Evolutionary conservation across 1,140 invertebrate species (phyloP).

Genomic region (Trichonephila inaurata): DNA sequence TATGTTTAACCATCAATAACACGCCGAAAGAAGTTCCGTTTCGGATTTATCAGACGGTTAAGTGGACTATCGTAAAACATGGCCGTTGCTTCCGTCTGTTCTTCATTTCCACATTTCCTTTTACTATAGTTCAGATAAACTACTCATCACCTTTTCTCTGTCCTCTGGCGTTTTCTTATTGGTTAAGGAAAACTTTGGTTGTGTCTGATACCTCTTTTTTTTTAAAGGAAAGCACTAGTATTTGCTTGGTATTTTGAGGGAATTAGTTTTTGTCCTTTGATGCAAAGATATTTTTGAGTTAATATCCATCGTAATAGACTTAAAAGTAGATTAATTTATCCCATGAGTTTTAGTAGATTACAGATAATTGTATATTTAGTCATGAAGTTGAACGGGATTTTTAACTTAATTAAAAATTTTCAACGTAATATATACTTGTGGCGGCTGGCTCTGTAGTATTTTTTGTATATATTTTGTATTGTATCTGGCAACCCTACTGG

Average conservation of each 20-base stretch:
- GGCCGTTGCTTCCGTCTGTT: background rate
- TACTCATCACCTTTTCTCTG: background rate
- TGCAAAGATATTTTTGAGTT: background rate
- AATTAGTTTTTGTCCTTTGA: background rate
- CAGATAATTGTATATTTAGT: too few species aligned
- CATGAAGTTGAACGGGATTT: too few species aligned
- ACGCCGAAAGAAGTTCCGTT: background rate
- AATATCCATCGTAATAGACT: background rate
- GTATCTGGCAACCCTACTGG: too few species aligned
- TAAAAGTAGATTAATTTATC: too few species aligned
- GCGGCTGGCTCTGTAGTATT: too few species aligned
- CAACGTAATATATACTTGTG: too few species aligned
- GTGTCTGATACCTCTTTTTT: too few species aligned
- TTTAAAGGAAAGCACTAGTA: too few species aligned
- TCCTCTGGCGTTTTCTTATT: background rate
- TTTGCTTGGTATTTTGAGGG: too few species aligned
- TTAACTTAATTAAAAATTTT: too few species aligned
- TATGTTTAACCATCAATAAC: background rate
- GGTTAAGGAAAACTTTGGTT: background rate
- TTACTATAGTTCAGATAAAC: background rate
- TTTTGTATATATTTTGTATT: too few species aligned
- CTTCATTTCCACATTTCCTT: background rate
- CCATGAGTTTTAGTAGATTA: too few species aligned
- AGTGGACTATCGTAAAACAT: background rate
- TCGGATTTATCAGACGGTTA: slow-evolving; percentile 3